phyloP scores from a whole-genome alignment of 2,113 vertebrate genomes.

The Gadus chalcogrammus region DNA sequence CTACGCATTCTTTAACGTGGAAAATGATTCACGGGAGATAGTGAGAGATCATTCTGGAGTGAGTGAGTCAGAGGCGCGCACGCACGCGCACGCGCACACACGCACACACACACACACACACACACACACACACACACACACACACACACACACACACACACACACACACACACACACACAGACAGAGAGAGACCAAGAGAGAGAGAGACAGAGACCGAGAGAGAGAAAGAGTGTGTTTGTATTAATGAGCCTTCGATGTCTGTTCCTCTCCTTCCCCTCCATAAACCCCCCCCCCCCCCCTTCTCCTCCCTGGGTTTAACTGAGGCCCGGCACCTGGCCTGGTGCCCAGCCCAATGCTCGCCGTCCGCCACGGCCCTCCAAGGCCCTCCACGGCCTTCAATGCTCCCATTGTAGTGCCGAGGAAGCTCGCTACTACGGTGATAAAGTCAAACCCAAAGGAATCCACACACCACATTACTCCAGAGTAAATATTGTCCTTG shows the following conservation, averaged over 20 bases:
- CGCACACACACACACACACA: too few species aligned
- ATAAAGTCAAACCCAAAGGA: slow-evolving; percentile 65
- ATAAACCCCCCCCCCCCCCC: slow-evolving; percentile 54
- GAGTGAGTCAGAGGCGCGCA: background rate
- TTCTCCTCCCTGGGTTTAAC: slow-evolving; percentile 56
- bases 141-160: too few species aligned
- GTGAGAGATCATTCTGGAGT: background rate
- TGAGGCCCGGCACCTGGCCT: slow-evolving; percentile 59
- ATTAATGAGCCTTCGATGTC: background rate
- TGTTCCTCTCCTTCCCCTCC: slow-evolving; percentile 42
- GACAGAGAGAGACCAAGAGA: background rate
- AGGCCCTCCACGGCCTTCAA: slow-evolving; percentile 57
- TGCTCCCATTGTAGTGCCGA: slow-evolving; percentile 76
- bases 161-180: too few species aligned
- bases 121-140: too few species aligned
- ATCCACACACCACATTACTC: slow-evolving; percentile 70
- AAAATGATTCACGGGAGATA: too few species aligned
- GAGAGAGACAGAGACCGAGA: background rate
- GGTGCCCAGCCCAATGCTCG: slow-evolving; percentile 49
- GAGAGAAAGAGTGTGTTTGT: background rate
- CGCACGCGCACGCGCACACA: too few species aligned
- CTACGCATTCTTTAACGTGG: too few species aligned
- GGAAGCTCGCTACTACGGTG: slow-evolving; percentile 43
- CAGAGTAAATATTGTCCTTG: slow-evolving; percentile 78
- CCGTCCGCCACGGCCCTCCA: slow-evolving; percentile 59